Evolutionary conservation across 2,888 invertebrate species (phyloP), one percentile per base, ranked within the genome.

Genomic region (Anoncus sp.): DNA sequence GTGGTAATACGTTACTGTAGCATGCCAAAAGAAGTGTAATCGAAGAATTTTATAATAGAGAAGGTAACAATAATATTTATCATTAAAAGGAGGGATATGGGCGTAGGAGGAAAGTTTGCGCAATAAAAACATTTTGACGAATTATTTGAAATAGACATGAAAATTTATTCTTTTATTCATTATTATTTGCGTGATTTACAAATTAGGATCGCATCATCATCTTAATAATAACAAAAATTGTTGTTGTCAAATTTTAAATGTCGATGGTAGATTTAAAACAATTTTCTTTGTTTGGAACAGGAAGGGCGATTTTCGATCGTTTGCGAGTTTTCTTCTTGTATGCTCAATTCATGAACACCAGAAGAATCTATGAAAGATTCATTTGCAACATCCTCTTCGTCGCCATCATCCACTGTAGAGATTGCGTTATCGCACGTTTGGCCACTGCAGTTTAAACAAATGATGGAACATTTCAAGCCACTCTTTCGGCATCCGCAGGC

Each of bases 31-130:
- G n/a, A 31, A 27, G 14, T 24, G 14, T 14, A n/a, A n/a, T n/a
- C n/a, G n/a, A n/a, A n/a, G n/a, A n/a, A n/a, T n/a, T n/a, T n/a
- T n/a, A n/a, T n/a, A n/a, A n/a, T n/a, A n/a, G n/a, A n/a, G n/a
- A n/a, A n/a, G n/a, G n/a, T n/a, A n/a, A n/a, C n/a, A n/a, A 59
- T 59, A 20, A 40, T 38, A 40, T n/a, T 59, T 59, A 59, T 59
- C 18, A 38, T 40, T 38, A 18, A 12, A 40, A 59, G n/a, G n/a
- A 38, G 22, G 57, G 6, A 59, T 20, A 59, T 40, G 38, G n/a
- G 38, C 14, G 40, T 59, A 59, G 6, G 22, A 59, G 20, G 7
- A 14, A 59, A 20, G 20, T 22, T 14, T 40, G 57, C 18, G 16
- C 20, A 22, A 40, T 20, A 22, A 38, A 38, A 59, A 59, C 22